Evolutionary conservation across 2,888 invertebrate species (phyloP), one percentile per base, ranked within the genome.

Genomic region (Tuberolachnus salignus): DNA sequence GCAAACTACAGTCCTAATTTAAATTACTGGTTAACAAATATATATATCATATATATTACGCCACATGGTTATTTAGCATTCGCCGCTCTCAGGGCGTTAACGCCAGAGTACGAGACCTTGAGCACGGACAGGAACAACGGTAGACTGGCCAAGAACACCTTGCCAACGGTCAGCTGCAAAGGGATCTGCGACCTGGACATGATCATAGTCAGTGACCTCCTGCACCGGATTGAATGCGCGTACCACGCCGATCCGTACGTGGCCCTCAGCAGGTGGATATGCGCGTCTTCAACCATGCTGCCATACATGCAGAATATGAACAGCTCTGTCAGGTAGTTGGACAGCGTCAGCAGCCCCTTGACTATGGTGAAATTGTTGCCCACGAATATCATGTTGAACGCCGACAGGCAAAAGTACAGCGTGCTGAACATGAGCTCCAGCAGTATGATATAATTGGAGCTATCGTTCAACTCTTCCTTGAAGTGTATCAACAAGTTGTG

Each of bases 221-320:
- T 14, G 57, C 19, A 21, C 4, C 44, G 55, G 6, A 57, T 14
- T 1, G 70, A 23, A 1, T 44, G 70, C 1, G 3, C 2, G 13
- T 70, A 57, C 70, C 70, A 70, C 23, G 4, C 6, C 2, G 57
- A 55, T 3, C 21, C n/a, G 57, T 70, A 70, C 16, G n/a, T n/a
- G n/a, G n/a, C n/a, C n/a, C n/a, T n/a, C n/a, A n/a, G n/a, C n/a
- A n/a, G n/a, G n/a, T n/a, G n/a, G n/a, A n/a, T n/a, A n/a, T n/a
- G n/a, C n/a, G n/a, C n/a, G n/a, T n/a, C n/a, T n/a, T n/a, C n/a
- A n/a, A n/a, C n/a, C n/a, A 70, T 70, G 23, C 70, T 70, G 44
- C 70, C 70, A 14, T 44, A 70, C 70, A 70, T 70, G 57, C 70
- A 70, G n/a, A 70, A 70, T 21, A 70, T 57, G 57, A 70, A 70